Evolutionary conservation across 2,888 invertebrate genomes (phyloP).

Genomic region (Leptothorax acervorum): DNA sequence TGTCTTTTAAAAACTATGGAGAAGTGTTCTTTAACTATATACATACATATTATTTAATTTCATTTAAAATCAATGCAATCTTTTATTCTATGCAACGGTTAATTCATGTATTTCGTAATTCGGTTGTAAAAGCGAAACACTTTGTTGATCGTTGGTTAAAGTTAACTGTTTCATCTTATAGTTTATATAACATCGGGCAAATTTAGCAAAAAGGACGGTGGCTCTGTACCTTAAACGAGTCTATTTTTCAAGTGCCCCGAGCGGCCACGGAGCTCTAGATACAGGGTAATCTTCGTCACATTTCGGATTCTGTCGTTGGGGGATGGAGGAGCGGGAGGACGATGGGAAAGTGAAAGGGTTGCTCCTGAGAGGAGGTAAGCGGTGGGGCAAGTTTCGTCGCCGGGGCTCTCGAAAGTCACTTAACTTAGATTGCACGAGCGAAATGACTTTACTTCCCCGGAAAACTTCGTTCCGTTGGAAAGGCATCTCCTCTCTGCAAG

Average conservation of each 20-base stretch:
- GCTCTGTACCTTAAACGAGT: constrained; percentile 47
- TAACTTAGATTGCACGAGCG: constrained; percentile 85
- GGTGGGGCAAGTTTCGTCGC: constrained; percentile 80
- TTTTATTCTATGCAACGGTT: neutral
- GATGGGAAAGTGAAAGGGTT: constrained; percentile 62
- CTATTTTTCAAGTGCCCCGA: constrained; percentile 67
- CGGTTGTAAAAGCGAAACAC: neutral
- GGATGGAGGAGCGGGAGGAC: constrained; percentile 29
- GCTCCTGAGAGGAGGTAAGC: constrained; percentile 56
- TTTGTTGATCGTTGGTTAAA: neutral
- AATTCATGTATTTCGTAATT: neutral
- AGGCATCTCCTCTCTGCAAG: constrained; percentile 44
- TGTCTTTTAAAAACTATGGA: neutral
- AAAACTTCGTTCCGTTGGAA: constrained; percentile 79
- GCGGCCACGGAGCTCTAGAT: constrained; percentile 61
- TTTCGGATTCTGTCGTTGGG: constrained; percentile 60
- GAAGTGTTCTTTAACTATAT: neutral
- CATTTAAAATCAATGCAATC: neutral
- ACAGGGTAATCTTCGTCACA: constrained; percentile 68
- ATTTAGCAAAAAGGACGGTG: constrained; percentile 52
- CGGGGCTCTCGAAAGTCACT: constrained; percentile 85
- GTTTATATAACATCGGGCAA: neutral
- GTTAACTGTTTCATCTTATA: neutral
- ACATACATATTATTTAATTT: neutral
- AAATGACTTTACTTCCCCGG: constrained; percentile 84